phyloP scores from a whole-genome alignment of 1,140 invertebrate genomes.

The Archivesica marissinica region DNA sequence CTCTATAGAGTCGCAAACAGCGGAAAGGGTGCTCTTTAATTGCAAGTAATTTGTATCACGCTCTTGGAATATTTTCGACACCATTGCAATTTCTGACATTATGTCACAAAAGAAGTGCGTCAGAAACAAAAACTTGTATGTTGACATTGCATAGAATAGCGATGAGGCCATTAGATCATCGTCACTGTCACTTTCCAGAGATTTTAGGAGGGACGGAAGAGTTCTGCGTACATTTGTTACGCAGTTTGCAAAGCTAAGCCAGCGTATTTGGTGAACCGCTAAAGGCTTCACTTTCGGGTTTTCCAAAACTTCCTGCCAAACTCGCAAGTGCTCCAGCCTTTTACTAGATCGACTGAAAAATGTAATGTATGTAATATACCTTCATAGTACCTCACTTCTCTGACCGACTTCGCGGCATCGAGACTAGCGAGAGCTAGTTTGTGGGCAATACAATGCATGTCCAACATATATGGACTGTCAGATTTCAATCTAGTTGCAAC shows the following conservation, averaged over 20 bases:
- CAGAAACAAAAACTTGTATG: no score
- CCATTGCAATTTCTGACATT: constrained; percentile 2
- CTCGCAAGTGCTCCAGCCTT: constrained; percentile 37
- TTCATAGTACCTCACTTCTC: constrained; percentile 26
- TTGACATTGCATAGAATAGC: constrained; percentile 13
- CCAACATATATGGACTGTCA: constrained; percentile 4
- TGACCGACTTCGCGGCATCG: constrained; percentile 39
- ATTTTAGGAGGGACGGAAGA: background rate
- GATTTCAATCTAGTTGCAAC: background rate
- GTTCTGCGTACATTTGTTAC: constrained; percentile 23
- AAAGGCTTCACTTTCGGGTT: constrained; percentile 1
- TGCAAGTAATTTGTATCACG: background rate
- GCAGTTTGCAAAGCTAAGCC: constrained; percentile 21
- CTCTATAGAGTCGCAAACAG: constrained; percentile 30
- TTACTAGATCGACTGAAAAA: constrained; percentile 32
- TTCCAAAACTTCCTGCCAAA: constrained; percentile 39
- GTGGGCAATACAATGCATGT: constrained; percentile 50
- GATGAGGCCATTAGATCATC: constrained; percentile 15
- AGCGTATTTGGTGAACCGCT: constrained; percentile 13
- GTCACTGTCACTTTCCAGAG: constrained; percentile 21
- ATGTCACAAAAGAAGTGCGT: constrained; percentile 24
- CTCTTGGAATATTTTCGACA: background rate
- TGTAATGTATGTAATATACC: constrained; percentile 17
- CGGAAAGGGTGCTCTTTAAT: background rate
- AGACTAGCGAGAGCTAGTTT: constrained; percentile 7